phyloP scores from a whole-genome alignment of 2,113 vertebrate species.

The Oryzias celebensis region DNA sequence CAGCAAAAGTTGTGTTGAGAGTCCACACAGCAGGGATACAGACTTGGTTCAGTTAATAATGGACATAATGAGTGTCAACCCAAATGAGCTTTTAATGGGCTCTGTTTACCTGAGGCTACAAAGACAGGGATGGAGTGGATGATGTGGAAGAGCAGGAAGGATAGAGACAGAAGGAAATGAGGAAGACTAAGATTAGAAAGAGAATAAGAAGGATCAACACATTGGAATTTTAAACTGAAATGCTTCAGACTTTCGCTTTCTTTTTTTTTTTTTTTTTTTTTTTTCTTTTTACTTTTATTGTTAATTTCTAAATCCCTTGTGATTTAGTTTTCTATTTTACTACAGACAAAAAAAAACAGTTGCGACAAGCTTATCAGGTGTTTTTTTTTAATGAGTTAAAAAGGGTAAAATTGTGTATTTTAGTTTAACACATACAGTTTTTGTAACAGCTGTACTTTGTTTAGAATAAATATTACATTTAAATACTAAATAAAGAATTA shows the following conservation, averaged over 20 bases:
- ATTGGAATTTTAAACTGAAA: not conserved
- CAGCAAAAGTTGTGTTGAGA: constrained; percentile 41
- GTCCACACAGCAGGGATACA: constrained; percentile 50
- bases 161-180: constrained; percentile 8
- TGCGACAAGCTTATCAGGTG: no score
- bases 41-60: constrained; percentile 64
- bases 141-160: not conserved
- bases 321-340: no score
- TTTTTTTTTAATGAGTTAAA: not conserved
- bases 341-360: no score
- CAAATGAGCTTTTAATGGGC: constrained; percentile 73
- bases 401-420: not conserved
- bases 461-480: no score
- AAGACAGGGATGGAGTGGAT: constrained; percentile 21
- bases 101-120: constrained; percentile 57
- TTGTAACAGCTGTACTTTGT: no score
- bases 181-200: constrained; percentile 3
- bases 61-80: constrained; percentile 54
- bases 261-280: no score
- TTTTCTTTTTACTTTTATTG: no score
- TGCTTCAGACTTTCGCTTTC: not conserved
- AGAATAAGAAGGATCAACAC: not conserved
- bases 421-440: not conserved
- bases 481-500: no score
- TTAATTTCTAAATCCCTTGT: no score